phyloP scores from a whole-genome alignment of 2,797 vertebrate species.

The Karalla daura region DNA sequence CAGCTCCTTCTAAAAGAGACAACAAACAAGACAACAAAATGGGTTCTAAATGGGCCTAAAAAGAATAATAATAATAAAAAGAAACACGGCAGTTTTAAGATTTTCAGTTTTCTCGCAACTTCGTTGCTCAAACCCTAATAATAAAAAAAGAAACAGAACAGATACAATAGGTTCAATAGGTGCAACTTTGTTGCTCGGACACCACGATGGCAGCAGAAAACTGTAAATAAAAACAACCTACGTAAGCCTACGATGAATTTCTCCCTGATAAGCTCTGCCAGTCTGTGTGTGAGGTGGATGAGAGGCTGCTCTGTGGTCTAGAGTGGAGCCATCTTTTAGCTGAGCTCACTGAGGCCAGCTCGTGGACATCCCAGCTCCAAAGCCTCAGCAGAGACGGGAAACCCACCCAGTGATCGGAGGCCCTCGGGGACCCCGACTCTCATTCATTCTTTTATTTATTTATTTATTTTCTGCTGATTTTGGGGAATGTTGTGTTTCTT shows the following conservation, averaged over 20 bases:
- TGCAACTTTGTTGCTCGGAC: too few relatives aligned
- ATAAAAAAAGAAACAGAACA: too few relatives aligned
- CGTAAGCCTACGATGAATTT: neutral
- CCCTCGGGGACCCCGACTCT: neutral
- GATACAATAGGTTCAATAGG: too few relatives aligned
- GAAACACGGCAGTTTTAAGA: too few relatives aligned
- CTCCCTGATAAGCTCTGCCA: neutral
- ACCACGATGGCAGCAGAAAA: too few relatives aligned
- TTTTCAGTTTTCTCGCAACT: too few relatives aligned
- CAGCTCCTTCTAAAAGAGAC: too few relatives aligned
- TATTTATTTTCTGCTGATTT: constrained; percentile 24
- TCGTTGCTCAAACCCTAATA: too few relatives aligned
- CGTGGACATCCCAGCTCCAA: neutral
- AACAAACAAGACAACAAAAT: too few relatives aligned
- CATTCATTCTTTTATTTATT: constrained; percentile 14
- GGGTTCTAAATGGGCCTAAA: too few relatives aligned
- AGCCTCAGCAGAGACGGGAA: constrained; percentile 8
- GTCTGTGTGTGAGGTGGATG: constrained; percentile 19
- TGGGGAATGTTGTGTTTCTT: constrained; percentile 8
- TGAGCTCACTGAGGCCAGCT: neutral
- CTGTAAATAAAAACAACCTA: too few relatives aligned
- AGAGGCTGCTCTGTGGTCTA: neutral
- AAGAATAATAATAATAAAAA: too few relatives aligned
- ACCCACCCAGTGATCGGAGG: constrained; percentile 17
- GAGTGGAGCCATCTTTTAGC: neutral